A percentile compares a stretch with the other conserved stretches of the same genome.
These are phyloP conservation scores for Noctua comes DNA, from an alignment of 2,888 invertebrate genomes.

Conservation along the genomic window DNA sequence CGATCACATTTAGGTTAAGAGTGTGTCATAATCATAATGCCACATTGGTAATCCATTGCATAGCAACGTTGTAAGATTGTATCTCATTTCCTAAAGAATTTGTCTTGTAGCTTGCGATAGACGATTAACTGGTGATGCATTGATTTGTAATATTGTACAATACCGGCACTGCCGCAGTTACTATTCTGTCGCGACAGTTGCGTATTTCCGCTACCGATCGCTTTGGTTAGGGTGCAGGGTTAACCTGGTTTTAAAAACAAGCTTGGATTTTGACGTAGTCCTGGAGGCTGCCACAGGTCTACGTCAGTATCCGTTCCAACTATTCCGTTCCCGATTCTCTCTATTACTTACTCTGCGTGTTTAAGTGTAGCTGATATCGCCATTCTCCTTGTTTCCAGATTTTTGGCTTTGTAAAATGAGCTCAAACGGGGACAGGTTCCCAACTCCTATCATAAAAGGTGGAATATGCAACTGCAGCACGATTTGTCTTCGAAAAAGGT, in stretches of 20 bases:
- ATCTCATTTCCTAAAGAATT: constrained; percentile 52
- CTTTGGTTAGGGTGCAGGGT: not conserved
- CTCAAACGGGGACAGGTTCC: not conserved
- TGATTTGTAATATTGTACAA: constrained; percentile 9
- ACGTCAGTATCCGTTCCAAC: too few relatives aligned
- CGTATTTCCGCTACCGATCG: not conserved
- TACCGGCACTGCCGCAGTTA: not conserved
- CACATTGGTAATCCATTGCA: constrained; percentile 15
- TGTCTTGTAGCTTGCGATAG: constrained; percentile 3
- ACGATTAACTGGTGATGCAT: constrained; percentile 5
- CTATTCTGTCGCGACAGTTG: not conserved
- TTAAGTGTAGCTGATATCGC: not conserved
- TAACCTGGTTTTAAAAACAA: not conserved
- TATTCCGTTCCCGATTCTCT: not conserved
- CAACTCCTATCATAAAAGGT: not conserved
- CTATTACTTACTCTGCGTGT: not conserved
- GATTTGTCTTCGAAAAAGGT: not conserved
- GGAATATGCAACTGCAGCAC: too few relatives aligned
- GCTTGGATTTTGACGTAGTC: not conserved
- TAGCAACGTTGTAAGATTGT: constrained; percentile 4
- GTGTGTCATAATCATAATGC: constrained; percentile 14
- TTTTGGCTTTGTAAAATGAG: not conserved
- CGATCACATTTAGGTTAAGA: constrained; percentile 29
- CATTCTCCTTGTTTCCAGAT: not conserved
- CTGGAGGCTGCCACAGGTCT: not conserved